A percentile compares a stretch with the other conserved stretches of the same genome.
These are phyloP conservation scores for Cliona cf. orientalis DNA, from an alignment of 37 sponge, comb jelly and placozoan genomes.

Conservation along the genomic window DNA sequence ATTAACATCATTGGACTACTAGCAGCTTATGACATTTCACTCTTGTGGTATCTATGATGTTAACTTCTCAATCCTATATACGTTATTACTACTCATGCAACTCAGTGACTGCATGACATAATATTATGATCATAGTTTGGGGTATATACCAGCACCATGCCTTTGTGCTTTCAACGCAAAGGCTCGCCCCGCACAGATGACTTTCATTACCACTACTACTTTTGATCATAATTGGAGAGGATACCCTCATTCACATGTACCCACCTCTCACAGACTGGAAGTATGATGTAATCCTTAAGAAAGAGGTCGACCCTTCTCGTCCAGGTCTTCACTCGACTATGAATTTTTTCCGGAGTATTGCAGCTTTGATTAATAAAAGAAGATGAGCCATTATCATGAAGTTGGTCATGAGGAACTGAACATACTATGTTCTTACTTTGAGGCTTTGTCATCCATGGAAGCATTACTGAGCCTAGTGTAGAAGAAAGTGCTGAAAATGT, in stretches of 20 bases:
- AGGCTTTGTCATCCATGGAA: conserved; percentile 44
- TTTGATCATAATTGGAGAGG: not conserved
- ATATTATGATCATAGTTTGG: too few relatives aligned
- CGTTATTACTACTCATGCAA: too few relatives aligned
- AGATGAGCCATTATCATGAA: not conserved
- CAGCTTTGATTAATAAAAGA: not conserved
- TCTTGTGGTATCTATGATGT: too few relatives aligned
- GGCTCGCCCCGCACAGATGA: too few relatives aligned
- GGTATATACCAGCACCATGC: too few relatives aligned
- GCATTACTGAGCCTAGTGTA: conserved; percentile 63
- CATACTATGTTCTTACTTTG: not conserved
- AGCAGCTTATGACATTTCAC: too few relatives aligned
- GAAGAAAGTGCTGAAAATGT: conserved; percentile 93
- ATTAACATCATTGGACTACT: too few relatives aligned
- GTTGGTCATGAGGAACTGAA: not conserved
- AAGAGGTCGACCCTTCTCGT: conserved; percentile 88
- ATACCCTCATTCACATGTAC: not conserved
- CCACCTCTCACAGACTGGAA: conserved; percentile 81
- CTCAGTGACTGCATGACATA: too few relatives aligned
- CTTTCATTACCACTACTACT: too few relatives aligned
- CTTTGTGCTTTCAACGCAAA: too few relatives aligned
- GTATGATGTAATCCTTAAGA: conserved; percentile 70
- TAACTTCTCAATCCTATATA: too few relatives aligned
- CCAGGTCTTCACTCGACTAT: conserved; percentile 84
- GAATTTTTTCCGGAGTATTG: conserved; percentile 47